A percentile compares a stretch with the other conserved stretches of the same genome.
These are phyloP conservation scores for Distichodus sexfasciatus DNA, from an alignment of 2,797 vertebrate species.

Conservation along the genomic window DNA sequence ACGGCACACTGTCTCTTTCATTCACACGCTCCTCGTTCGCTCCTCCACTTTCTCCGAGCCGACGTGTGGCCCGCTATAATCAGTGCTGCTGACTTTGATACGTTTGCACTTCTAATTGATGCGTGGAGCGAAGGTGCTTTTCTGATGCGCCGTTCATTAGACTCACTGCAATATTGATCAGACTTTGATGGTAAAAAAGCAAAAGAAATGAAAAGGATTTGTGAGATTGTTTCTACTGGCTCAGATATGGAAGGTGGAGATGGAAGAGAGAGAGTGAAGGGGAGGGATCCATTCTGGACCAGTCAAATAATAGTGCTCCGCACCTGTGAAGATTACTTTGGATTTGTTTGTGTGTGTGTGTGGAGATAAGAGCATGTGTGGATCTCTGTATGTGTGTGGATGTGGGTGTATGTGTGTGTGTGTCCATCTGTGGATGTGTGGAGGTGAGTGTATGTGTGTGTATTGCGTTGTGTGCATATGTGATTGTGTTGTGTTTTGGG, in stretches of 20 bases:
- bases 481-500: too few relatives aligned
- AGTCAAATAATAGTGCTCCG: conserved; percentile 26
- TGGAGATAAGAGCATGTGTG: background rate
- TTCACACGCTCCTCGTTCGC: conserved; percentile 2
- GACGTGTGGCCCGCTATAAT: conserved; percentile 6
- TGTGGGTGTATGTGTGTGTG: background rate
- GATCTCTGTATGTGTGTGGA: too few relatives aligned
- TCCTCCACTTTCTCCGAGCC: background rate
- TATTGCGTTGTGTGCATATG: too few relatives aligned
- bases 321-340: background rate
- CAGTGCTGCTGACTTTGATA: conserved; percentile 7
- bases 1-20: conserved; percentile 2
- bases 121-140: background rate
- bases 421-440: too few relatives aligned
- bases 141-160: conserved; percentile 24
- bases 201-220: background rate
- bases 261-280: too few relatives aligned
- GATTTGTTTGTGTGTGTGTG: background rate
- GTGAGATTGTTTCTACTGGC: conserved; percentile 25
- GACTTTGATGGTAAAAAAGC: conserved; percentile 26
- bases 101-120: conserved; percentile 27
- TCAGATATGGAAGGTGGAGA: conserved; percentile 2
- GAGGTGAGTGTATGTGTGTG: too few relatives aligned
- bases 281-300: conserved; percentile 19
- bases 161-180: conserved; percentile 18